Evolutionary conservation across 2,888 invertebrate genomes (phyloP).

Genomic region (Scaeva pyrastri): DNA sequence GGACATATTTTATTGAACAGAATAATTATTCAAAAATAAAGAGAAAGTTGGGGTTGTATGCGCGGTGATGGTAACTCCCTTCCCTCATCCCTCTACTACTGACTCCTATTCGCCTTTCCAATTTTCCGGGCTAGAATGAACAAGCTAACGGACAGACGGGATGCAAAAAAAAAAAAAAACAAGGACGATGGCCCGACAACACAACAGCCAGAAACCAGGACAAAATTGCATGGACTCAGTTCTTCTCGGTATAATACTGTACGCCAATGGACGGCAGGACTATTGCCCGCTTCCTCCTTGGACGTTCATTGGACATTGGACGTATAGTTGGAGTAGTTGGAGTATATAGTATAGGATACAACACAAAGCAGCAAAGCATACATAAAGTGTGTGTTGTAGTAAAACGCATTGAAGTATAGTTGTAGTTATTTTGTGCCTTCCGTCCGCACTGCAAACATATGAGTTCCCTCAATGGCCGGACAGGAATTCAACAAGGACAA

Average conservation of each 20-base stretch:
- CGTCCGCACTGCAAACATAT: constrained; percentile 58
- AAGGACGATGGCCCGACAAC: constrained; percentile 17
- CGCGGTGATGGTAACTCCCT: too few relatives aligned
- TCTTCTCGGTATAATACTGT: neutral
- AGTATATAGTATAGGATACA: neutral
- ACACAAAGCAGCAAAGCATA: constrained; percentile 24
- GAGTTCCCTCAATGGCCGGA: constrained; percentile 49
- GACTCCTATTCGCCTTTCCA: too few relatives aligned
- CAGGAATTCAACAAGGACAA: constrained; percentile 57
- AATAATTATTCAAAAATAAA: constrained; percentile 64
- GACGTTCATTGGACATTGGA: neutral
- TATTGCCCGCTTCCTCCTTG: neutral
- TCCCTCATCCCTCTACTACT: too few relatives aligned
- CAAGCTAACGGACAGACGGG: constrained; percentile 25
- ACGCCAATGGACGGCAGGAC: constrained; percentile 1
- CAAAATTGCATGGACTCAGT: neutral
- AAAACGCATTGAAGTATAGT: constrained; percentile 45
- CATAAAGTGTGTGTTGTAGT: constrained; percentile 32
- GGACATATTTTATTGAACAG: constrained; percentile 60
- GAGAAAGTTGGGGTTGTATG: constrained; percentile 32
- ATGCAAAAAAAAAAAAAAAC: constrained; percentile 4
- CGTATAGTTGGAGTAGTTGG: neutral
- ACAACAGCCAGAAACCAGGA: constrained; percentile 2
- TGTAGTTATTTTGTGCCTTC: constrained; percentile 53
- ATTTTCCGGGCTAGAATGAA: neutral